Evolutionary conservation across 2,888 invertebrate species (phyloP), one percentile per base, ranked within the genome.

Genomic region (Sinelater perroti): DNA sequence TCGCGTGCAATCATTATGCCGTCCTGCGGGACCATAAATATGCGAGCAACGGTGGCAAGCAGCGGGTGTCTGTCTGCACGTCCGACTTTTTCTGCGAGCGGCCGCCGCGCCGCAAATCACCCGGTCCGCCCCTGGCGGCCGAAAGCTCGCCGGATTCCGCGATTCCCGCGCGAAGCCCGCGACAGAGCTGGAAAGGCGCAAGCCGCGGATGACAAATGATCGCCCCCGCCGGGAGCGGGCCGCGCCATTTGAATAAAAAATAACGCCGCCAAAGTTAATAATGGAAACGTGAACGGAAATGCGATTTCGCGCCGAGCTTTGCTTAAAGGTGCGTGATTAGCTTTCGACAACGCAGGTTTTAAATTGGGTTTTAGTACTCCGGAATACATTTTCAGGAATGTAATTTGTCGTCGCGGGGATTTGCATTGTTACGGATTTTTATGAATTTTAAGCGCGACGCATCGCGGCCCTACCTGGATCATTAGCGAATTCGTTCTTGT

Each of bases 171-270:
- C n/a, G n/a, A 55, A 52, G 44, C 44, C 51, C 47, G 44, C 44
- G 50, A 51, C 56, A 57, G 49, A 59, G 40, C 46, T 50, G 33
- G 46, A 45, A 57, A 58, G 58, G 53, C 58, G 75, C 74, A 75
- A 75, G 74, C 72, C 72, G 69, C 62, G 65, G 71, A 76, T 76
- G 77, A 77, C 76, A 77, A 77, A 77, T 75, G 77, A 75, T 74
- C 68, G 65, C 65, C 68, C 60, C 42, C 66, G 69, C 67, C 70
- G 60, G 30, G 56, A 51, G 64, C 47, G 58, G 68, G 67, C 67
- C 68, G 76, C n/a, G n/a, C n/a, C n/a, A 78, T 78, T 78, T 78
- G 78, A 78, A 78, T 78, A 78, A 77, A 78, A 77, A 77, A 77
- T 77, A 77, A 76, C 77, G 76, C 73, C 72, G 69, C 71, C 70